Conservation (phyloP, 92 coral and sea anemone species). For the Isaurus tuberculatus region DNA sequence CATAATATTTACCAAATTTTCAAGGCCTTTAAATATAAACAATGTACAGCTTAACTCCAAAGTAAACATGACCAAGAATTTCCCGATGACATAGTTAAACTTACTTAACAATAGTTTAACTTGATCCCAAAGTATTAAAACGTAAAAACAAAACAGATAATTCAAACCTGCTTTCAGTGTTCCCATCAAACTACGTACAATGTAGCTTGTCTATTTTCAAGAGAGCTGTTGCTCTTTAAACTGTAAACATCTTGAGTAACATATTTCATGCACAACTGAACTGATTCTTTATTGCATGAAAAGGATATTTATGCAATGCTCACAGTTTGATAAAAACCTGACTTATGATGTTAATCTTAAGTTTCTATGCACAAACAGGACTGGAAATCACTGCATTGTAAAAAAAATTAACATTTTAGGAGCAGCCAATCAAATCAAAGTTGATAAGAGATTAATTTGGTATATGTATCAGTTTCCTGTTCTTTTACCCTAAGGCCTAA, state of each 20-base stretch:
- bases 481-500: slow-evolving; percentile 26
- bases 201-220: background rate
- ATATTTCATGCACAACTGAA: background rate
- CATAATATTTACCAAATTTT: background rate
- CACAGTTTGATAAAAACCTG: background rate
- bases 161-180: slow-evolving; percentile 43
- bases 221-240: slow-evolving; percentile 5
- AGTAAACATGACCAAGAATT: slow-evolving; percentile 4
- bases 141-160: slow-evolving; percentile 33
- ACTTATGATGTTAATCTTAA: background rate
- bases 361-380: background rate
- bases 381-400: slow-evolving; percentile 10
- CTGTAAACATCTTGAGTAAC: background rate
- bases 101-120: background rate
- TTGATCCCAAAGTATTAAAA: slow-evolving; percentile 25
- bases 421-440: slow-evolving; percentile 30
- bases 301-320: background rate
- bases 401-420: slow-evolving; percentile 4
- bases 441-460: slow-evolving; percentile 20
- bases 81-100: background rate
- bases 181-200: slow-evolving; percentile 14
- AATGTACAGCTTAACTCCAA: background rate
- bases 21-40: slow-evolving; percentile 3
- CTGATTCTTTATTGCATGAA: background rate
- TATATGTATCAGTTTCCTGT: slow-evolving; percentile 32